Evolutionary conservation across 2,113 vertebrate genomes (phyloP).

Genomic region (Camarhynchus parvulus): DNA sequence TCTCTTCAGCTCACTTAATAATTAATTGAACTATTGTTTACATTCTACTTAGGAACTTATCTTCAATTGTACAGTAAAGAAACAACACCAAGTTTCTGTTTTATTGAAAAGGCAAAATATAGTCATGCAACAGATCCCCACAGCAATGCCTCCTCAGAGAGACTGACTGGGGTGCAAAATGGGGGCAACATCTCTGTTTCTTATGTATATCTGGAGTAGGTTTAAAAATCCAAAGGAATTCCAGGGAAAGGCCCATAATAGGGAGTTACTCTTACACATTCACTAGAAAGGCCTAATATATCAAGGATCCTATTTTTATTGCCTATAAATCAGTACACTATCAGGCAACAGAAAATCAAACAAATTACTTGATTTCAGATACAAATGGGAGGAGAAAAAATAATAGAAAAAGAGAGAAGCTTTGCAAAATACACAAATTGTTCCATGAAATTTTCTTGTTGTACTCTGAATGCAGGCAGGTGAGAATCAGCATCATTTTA

Average conservation of each 20-base stretch:
- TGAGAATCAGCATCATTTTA: background rate
- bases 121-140: background rate
- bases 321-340: background rate
- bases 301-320: background rate
- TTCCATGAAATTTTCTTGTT: slow-evolving; percentile 6
- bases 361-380: background rate
- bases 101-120: background rate
- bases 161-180: background rate
- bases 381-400: background rate
- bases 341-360: background rate
- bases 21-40: slow-evolving; percentile 54
- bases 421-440: background rate
- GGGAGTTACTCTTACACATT: background rate
- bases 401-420: background rate
- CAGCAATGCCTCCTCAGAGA: background rate
- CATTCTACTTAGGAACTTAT: slow-evolving; percentile 39
- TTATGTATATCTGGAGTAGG: background rate
- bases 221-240: background rate
- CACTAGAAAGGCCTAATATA: background rate
- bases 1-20: slow-evolving; percentile 42
- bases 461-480: background rate
- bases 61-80: slow-evolving; percentile 9
- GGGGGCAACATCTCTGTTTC: background rate
- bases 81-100: background rate
- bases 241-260: background rate